Conservation (phyloP, 2,113 vertebrate genomes). For the Nettapus auritus region DNA sequence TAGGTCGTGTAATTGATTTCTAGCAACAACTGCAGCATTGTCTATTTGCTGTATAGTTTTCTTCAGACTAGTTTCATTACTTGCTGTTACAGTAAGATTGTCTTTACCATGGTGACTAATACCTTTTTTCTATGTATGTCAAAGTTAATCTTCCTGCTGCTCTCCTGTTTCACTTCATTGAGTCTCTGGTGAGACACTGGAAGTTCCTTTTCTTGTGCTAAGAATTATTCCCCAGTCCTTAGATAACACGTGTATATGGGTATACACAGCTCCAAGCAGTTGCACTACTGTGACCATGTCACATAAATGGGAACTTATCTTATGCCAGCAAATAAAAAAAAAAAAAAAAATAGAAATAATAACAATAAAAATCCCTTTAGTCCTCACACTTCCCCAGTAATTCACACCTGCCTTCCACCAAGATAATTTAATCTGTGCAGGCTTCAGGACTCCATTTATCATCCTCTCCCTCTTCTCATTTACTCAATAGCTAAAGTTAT, state of each 20-base stretch:
- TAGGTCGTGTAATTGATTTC: neutral
- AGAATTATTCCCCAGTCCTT: neutral
- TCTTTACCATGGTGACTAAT: neutral
- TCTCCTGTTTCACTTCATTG: neutral
- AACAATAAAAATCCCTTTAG: constrained; percentile 9
- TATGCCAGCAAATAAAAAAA: neutral
- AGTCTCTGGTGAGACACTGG: neutral
- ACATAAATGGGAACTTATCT: neutral
- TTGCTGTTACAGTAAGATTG: neutral
- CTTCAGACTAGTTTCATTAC: neutral
- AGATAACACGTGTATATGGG: rapidly evolving
- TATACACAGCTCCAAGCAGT: neutral
- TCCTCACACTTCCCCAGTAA: neutral
- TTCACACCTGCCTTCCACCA: constrained; percentile 43
- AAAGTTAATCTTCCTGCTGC: neutral
- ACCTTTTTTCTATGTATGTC: neutral
- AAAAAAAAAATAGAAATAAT: no score
- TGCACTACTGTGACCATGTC: neutral
- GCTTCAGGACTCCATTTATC: constrained; percentile 17
- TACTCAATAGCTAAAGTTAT: constrained; percentile 14
- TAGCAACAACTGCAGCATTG: neutral
- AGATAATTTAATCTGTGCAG: constrained; percentile 34
- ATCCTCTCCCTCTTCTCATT: neutral
- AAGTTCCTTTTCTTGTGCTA: neutral
- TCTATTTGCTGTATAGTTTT: neutral